Conservation (phyloP, 2,888 invertebrate species). For the Dromius quadrimaculatus region DNA sequence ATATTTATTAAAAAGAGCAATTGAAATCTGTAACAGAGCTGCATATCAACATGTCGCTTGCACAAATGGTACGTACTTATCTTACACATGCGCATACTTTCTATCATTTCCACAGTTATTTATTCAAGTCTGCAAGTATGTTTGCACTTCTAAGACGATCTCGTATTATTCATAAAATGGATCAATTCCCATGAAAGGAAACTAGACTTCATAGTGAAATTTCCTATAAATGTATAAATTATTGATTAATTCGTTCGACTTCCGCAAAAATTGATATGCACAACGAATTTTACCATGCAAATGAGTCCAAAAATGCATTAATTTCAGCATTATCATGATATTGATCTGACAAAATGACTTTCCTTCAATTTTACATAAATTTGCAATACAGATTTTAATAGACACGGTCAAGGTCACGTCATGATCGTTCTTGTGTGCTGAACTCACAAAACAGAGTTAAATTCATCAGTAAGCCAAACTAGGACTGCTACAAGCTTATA, state of each 20-base stretch:
- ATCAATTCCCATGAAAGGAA: conserved; percentile 33
- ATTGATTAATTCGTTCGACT: conserved; percentile 33
- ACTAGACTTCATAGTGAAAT: conserved; percentile 14
- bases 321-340: conserved; percentile 24
- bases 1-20: too few relatives aligned
- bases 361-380: conserved; percentile 16
- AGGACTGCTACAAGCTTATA: too few relatives aligned
- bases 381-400: conserved; percentile 1
- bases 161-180: conserved; percentile 26
- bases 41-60: not conserved
- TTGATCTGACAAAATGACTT: not conserved
- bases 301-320: conserved; percentile 29
- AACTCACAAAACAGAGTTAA: too few relatives aligned
- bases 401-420: too few relatives aligned
- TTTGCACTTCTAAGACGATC: conserved; percentile 14
- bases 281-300: conserved; percentile 17
- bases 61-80: not conserved
- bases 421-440: too few relatives aligned
- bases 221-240: conserved; percentile 30
- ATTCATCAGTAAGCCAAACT: too few relatives aligned
- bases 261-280: conserved; percentile 19
- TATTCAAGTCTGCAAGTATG: too few relatives aligned
- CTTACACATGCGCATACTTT: not conserved
- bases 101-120: too few relatives aligned
- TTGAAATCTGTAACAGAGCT: too few relatives aligned